Evolutionary conservation across 1,140 invertebrate genomes (phyloP).

Genomic region (Lepidurus apus): DNA sequence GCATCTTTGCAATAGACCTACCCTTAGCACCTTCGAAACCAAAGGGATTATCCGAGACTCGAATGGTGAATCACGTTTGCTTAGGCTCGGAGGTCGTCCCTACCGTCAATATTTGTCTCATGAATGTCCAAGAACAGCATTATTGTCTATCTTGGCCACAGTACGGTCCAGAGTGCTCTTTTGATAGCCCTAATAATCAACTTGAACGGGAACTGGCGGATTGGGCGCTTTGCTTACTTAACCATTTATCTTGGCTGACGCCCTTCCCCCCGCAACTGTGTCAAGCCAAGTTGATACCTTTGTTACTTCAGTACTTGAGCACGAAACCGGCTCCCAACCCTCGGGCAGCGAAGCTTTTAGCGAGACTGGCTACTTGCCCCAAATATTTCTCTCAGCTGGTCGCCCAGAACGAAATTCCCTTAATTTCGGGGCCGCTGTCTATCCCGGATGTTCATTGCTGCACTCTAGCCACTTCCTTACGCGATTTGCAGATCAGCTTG

Average conservation of each 20-base stretch:
- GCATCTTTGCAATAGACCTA: neutral
- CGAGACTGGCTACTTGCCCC: neutral
- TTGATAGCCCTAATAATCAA: neutral
- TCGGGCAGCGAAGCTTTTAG: neutral
- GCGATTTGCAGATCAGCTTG: neutral
- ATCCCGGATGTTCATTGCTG: neutral
- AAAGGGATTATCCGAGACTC: neutral
- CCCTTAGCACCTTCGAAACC: neutral
- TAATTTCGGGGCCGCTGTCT: neutral
- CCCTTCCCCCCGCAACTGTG: neutral
- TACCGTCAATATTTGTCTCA: neutral
- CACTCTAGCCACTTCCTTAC: neutral
- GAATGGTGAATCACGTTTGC: neutral
- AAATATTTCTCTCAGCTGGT: neutral
- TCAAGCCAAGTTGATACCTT: neutral
- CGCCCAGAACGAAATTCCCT: neutral
- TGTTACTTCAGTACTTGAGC: neutral
- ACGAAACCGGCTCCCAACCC: neutral
- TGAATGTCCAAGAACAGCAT: neutral
- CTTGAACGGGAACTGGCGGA: neutral
- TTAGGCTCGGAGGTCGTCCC: neutral
- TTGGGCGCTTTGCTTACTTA: constrained; percentile 14
- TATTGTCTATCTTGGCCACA: constrained; percentile 1
- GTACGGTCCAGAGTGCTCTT: neutral
- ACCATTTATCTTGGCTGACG: neutral